phyloP scores from a whole-genome alignment of 2,797 vertebrate species.

The Nyctibius grandis region DNA sequence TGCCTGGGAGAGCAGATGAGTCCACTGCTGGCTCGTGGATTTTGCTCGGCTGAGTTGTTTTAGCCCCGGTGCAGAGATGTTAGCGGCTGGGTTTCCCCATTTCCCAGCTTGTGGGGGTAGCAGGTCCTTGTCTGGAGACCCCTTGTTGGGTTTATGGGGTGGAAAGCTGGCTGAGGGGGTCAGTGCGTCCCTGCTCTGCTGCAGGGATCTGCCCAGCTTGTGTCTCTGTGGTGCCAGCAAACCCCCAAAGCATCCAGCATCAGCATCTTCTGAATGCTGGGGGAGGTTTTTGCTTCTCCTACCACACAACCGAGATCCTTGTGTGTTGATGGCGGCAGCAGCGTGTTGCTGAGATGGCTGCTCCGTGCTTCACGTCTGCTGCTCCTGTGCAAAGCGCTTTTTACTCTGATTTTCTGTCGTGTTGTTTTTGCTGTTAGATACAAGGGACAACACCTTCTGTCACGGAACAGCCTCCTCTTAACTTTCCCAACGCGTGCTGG shows the following conservation, averaged over 20 bases:
- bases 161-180: neutral
- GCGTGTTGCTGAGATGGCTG: neutral
- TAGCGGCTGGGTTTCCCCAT: neutral
- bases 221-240: neutral
- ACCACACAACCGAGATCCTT: fast-evolving
- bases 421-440: neutral
- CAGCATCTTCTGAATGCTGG: fast-evolving
- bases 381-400: neutral
- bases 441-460: neutral
- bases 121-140: neutral
- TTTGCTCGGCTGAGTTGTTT: neutral
- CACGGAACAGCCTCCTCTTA: neutral
- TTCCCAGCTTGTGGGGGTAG: neutral
- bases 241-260: fast-evolving
- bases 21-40: fast-evolving
- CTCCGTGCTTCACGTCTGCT: neutral
- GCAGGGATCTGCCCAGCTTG: neutral
- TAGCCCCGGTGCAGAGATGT: neutral
- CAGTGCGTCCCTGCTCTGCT: neutral
- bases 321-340: fast-evolving
- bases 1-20: neutral
- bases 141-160: neutral
- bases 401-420: neutral
- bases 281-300: neutral
- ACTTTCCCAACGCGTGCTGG: fast-evolving